Evolutionary conservation across 1,140 invertebrate species (phyloP).

Genomic region (Caenorhabditis remanei): DNA sequence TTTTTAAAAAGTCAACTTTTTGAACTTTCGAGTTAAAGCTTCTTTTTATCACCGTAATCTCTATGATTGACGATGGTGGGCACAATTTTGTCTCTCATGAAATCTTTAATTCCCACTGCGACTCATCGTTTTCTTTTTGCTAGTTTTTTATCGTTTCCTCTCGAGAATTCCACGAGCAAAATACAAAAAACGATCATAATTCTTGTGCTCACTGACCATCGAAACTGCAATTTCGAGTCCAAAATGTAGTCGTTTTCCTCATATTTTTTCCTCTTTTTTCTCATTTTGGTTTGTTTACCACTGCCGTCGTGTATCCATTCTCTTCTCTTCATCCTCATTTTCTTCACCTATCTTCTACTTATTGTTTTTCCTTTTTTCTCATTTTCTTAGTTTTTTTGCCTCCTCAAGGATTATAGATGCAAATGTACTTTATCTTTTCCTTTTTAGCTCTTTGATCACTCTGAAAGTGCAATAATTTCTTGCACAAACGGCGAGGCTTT

Average conservation of each 20-base stretch:
- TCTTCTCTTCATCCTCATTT: background rate
- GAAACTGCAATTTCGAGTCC: background rate
- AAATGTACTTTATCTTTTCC: background rate
- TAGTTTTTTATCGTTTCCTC: no score
- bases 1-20: no score
- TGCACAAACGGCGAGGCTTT: background rate
- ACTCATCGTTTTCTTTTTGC: no score
- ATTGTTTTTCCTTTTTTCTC: constrained; percentile 6
- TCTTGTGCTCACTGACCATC: background rate
- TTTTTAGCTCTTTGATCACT: constrained; percentile 1
- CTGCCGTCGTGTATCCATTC: background rate
- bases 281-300: constrained; percentile 56
- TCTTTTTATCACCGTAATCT: no score
- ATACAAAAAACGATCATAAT: no score
- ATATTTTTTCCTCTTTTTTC: constrained; percentile 15
- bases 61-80: no score
- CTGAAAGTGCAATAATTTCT: constrained; percentile 16
- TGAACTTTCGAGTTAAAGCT: no score
- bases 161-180: no score
- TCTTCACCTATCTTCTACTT: background rate
- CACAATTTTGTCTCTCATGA: no score
- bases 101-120: no score
- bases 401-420: background rate
- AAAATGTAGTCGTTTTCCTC: constrained; percentile 47
- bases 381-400: background rate